Conservation (phyloP, 2,797 vertebrate species). For the Monodelphis domestica region DNA sequence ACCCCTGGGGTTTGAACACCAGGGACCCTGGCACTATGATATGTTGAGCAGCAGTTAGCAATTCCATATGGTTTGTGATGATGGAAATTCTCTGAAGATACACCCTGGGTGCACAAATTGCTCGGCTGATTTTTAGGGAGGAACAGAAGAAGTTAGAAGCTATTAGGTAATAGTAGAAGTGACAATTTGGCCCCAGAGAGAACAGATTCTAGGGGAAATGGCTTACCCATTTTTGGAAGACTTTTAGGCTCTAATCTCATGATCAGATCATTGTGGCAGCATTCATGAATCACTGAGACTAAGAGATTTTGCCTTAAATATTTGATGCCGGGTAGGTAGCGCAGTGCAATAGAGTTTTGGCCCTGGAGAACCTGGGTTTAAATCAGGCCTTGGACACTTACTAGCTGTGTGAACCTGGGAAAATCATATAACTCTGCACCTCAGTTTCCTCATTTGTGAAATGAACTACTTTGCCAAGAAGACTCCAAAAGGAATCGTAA, state of each 20-base stretch:
- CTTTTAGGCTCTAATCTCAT: not conserved
- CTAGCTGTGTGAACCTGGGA: no score
- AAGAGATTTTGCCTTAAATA: conserved; percentile 8
- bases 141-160: not conserved
- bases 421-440: no score
- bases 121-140: not conserved
- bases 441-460: no score
- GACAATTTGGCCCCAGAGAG: not conserved
- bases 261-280: not conserved
- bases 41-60: not conserved
- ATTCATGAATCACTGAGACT: not conserved
- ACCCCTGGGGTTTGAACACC: not conserved
- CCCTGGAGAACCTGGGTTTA: no score
- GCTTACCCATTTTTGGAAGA: not conserved
- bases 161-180: conserved; percentile 4
- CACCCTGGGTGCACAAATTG: not conserved
- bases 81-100: not conserved
- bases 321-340: not conserved
- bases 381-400: no score
- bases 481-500: no score
- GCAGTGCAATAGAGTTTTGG: no score
- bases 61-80: not conserved
- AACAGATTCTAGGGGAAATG: not conserved
- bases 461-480: no score
- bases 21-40: not conserved